These are phyloP conservation scores for Phataginus tricuspis DNA, from an alignment of 2,797 vertebrate genomes.

Conservation along the genomic window DNA sequence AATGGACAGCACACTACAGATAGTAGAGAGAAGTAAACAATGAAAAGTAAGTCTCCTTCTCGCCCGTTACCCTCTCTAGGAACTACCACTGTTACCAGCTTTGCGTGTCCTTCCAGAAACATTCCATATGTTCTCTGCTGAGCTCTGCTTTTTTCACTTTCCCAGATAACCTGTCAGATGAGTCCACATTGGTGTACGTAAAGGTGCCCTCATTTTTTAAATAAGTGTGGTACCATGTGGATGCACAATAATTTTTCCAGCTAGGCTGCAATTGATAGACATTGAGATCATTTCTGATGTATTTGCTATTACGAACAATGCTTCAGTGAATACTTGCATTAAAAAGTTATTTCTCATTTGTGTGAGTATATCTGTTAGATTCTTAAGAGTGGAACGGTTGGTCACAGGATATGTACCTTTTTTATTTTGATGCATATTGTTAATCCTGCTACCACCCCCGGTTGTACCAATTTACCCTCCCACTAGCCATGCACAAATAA, in stretches of 20 bases:
- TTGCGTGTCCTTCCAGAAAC: background rate
- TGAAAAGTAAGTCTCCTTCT: background rate
- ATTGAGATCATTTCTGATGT: background rate
- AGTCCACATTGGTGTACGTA: background rate
- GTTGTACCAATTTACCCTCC: background rate
- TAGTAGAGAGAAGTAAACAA: background rate
- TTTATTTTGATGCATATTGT: background rate
- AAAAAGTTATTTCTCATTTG: background rate
- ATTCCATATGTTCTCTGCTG: background rate
- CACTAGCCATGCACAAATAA: background rate
- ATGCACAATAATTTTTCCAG: background rate
- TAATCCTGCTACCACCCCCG: background rate
- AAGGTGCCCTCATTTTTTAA: background rate
- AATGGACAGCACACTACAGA: background rate
- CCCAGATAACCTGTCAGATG: background rate
- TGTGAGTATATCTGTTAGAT: background rate
- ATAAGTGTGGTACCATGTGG: background rate
- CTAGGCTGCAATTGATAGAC: background rate
- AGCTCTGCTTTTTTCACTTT: background rate
- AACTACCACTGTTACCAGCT: background rate
- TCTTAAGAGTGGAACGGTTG: background rate
- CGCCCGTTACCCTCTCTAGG: background rate
- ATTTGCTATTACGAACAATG: background rate
- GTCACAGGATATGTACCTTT: constrained; percentile 2
- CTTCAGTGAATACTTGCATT: background rate